These are phyloP conservation scores for Nymphicus hollandicus DNA, from an alignment of 2,113 vertebrate genomes.

Conservation along the genomic window DNA sequence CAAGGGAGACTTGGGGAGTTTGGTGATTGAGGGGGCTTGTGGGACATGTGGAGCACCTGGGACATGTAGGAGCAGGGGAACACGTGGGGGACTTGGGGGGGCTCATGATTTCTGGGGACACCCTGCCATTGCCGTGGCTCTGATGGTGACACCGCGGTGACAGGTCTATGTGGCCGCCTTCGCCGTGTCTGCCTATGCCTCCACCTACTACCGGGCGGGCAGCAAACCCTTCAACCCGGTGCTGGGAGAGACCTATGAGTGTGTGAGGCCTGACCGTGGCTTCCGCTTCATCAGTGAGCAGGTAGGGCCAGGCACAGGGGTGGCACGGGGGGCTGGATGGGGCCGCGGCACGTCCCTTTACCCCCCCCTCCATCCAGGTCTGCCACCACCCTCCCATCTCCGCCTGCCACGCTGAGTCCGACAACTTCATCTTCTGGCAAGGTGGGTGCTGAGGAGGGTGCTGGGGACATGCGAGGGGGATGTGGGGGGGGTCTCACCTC, in stretches of 20 bases:
- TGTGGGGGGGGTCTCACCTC: background rate
- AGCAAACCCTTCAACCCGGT: conserved; percentile 95
- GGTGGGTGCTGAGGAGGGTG: conserved; percentile 62
- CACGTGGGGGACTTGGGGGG: background rate
- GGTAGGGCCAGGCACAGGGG: conserved; percentile 57
- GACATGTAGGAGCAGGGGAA: background rate
- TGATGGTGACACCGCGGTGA: rapidly evolving
- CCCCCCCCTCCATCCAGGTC: conserved; percentile 74
- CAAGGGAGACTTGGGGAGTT: rapidly evolving
- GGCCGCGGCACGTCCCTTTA: rapidly evolving
- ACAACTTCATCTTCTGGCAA: conserved; percentile 93
- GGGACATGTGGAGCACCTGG: rapidly evolving
- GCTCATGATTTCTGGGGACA: background rate
- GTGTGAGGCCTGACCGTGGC: conserved; percentile 81
- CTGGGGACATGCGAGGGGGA: rapidly evolving
- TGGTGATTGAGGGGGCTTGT: background rate
- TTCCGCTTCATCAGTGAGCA: conserved; percentile 90
- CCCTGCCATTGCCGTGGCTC: background rate
- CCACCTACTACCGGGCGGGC: conserved; percentile 85
- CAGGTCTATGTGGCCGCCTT: conserved; percentile 89
- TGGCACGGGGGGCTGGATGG: rapidly evolving
- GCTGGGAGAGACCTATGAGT: conserved; percentile 93
- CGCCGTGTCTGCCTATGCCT: conserved; percentile 90
- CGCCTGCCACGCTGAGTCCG: conserved; percentile 86
- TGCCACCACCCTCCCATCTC: conserved; percentile 89